Evolutionary conservation across 2,113 vertebrate genomes (phyloP).

Genomic region (Brachypodius melanocephalos): DNA sequence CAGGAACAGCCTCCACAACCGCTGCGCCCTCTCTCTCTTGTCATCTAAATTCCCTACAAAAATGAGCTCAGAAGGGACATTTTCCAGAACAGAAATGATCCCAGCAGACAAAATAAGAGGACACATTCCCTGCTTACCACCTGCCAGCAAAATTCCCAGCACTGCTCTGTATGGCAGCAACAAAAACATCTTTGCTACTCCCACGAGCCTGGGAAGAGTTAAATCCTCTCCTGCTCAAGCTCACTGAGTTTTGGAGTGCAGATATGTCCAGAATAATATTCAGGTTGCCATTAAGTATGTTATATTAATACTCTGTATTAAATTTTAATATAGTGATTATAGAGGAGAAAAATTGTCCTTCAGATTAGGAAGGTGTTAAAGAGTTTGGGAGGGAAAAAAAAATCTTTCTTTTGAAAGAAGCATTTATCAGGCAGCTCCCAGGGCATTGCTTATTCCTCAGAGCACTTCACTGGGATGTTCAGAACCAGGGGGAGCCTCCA

Average conservation of each 20-base stretch:
- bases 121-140: neutral
- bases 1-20: neutral
- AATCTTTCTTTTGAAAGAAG: neutral
- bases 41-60: neutral
- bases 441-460: neutral
- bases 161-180: neutral
- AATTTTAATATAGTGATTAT: conserved; percentile 74
- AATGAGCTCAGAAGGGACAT: neutral
- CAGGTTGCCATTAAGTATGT: conserved; percentile 32
- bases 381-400: neutral
- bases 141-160: neutral
- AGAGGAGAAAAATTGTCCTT: conserved; percentile 65
- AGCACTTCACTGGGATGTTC: neutral
- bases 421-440: conserved; percentile 28
- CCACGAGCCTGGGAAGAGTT: neutral
- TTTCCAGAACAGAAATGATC: neutral
- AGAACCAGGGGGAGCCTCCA: neutral
- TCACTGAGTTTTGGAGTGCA: neutral
- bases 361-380: conserved; percentile 50
- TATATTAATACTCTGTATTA: conserved; percentile 66
- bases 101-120: neutral
- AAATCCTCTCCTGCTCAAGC: neutral
- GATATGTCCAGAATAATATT: neutral
- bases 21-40: neutral
- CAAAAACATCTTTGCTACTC: neutral